Conservation (phyloP, 1,140 invertebrate species). For the Ctenoplectra terminalis region DNA sequence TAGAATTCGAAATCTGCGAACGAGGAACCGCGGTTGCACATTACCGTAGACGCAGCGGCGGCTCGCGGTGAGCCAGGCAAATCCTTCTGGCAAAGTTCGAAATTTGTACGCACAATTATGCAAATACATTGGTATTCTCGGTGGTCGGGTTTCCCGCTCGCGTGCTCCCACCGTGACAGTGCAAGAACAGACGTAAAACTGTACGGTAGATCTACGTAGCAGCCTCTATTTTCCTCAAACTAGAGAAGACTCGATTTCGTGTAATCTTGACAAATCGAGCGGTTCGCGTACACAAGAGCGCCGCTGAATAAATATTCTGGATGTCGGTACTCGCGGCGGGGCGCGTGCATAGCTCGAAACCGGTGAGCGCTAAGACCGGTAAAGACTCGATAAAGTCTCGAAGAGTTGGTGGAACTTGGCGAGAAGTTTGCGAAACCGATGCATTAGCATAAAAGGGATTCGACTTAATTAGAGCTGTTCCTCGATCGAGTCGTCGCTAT, state of each 20-base stretch:
- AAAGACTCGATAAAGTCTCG: constrained; percentile 39
- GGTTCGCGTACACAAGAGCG: not conserved
- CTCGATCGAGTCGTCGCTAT: not conserved
- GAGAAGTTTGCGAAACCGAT: constrained; percentile 36
- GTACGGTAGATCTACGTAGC: not conserved
- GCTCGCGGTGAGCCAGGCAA: constrained; percentile 60
- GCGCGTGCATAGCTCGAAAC: not conserved
- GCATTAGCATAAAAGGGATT: constrained; percentile 44
- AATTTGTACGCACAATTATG: constrained; percentile 81
- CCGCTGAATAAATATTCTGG: constrained; percentile 55
- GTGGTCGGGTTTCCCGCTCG: not conserved
- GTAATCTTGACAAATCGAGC: constrained; percentile 69
- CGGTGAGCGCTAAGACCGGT: constrained; percentile 1
- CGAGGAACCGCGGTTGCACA: constrained; percentile 15
- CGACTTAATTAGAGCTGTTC: constrained; percentile 34
- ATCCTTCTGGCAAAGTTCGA: constrained; percentile 75
- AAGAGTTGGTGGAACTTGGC: constrained; percentile 22
- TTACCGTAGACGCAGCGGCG: constrained; percentile 13
- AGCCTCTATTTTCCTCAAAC: constrained; percentile 2
- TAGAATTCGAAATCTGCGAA: constrained; percentile 43
- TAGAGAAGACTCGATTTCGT: constrained; percentile 37
- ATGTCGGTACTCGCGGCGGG: not conserved
- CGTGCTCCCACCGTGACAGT: not conserved
- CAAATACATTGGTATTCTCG: constrained; percentile 74
- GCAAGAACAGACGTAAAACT: not conserved